Base-by-base conservation (phyloP, 1,140 invertebrate genomes). In the Telenomus remus region DNA sequence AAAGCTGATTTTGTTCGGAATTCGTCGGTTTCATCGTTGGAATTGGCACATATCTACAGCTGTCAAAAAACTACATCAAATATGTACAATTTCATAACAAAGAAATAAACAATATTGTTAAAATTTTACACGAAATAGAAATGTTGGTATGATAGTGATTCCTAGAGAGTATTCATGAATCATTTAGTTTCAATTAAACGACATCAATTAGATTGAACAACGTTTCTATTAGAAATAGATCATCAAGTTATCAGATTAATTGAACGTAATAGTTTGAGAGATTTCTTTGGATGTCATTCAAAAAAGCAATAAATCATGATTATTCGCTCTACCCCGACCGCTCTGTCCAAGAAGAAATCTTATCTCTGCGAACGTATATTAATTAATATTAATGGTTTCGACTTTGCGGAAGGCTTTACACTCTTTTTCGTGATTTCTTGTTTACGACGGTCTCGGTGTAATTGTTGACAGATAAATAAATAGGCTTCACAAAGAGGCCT, bases 1-100 rank as follows among this genome's bases (percentile, higher is more conserved):
- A 95, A 95, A 95, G 93, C 94, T 95, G 92, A 94, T 95, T 95
- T 94, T 93, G 94, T 94, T 92, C 88, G 83, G 44, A 79, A 79
- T 49, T 81, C 86, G 56, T 75, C 85, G 51, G 19, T 27, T 27
- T 27, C 19, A 27, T 27, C 19, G 19, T 27, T 27, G 19, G 19
- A 27, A 6, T 27, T 27, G 19, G 19, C 6, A 6, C 19, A 27
- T 6, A 27, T 3, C 19, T 6, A 27, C 19, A 3, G 19, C 19
- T 27, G 19, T 6, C 1, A 27, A 27, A 27, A 27, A 27, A 27
- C 1, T 27, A 27, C 19, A 27, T 3, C 19, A 6, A 27, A 27
- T 27, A 27, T 27, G 19, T 27, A 27, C 19, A 27, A 27, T 3
- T 6, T 6, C 6, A 6, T 27, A 1, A 3, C 19, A 6, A 27